Conservation (phyloP, 2,113 vertebrate species). For the Salvator merianae region DNA sequence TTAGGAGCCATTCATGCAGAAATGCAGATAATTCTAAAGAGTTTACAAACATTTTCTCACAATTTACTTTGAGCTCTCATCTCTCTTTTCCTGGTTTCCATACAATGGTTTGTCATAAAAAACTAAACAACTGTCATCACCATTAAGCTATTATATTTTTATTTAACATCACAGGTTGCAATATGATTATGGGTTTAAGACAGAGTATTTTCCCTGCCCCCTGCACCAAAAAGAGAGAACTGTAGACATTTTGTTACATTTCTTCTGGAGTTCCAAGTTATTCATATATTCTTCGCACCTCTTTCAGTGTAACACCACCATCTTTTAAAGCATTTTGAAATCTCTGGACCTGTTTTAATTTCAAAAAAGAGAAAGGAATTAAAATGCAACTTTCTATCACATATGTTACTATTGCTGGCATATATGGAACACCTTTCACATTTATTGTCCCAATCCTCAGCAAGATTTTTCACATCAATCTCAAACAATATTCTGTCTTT, state of each 20-base stretch:
- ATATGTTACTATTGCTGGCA: too few species aligned
- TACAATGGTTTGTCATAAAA: too few species aligned
- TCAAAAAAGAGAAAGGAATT: slow-evolving; percentile 10
- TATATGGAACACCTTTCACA: neutral
- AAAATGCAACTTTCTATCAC: neutral
- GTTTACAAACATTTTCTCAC: too few species aligned
- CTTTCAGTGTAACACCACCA: slow-evolving; percentile 83
- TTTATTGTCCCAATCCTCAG: neutral
- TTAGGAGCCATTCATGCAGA: too few species aligned
- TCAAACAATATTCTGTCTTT: neutral
- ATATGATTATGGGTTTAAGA: neutral
- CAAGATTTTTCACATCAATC: neutral
- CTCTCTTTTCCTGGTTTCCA: too few species aligned
- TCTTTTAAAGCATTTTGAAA: slow-evolving; percentile 85
- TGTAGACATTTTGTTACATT: neutral
- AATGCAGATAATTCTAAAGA: too few species aligned
- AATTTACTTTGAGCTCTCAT: too few species aligned
- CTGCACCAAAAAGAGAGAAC: neutral
- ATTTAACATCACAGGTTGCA: slow-evolving; percentile 28
- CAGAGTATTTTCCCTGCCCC: neutral
- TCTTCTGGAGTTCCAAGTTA: slow-evolving; percentile 30
- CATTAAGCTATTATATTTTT: slow-evolving; percentile 29
- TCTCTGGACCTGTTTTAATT: slow-evolving; percentile 79
- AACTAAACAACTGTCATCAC: neutral
- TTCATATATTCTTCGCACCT: slow-evolving; percentile 83